A percentile compares a stretch with the other conserved stretches of the same genome.
Conservation (phyloP, 1,140 invertebrate species). For the Zophobas atratus region DNA sequence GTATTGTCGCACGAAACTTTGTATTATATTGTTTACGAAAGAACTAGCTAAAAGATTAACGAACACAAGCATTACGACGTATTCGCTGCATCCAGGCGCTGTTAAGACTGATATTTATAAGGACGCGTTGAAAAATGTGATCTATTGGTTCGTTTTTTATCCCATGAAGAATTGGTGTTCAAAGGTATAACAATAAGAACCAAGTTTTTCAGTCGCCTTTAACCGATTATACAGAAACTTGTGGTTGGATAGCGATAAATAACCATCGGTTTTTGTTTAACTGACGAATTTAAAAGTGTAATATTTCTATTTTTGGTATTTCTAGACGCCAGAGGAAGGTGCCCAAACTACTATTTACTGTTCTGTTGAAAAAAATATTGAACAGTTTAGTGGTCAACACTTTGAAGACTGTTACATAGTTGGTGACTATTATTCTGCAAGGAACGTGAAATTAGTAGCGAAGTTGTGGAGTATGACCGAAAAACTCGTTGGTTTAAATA, state of each 20-base stretch:
- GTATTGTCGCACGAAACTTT: slow-evolving; percentile 81
- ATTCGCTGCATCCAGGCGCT: slow-evolving; percentile 63
- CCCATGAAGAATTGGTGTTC: too few relatives aligned
- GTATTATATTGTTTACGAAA: slow-evolving; percentile 77
- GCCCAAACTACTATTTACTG: slow-evolving; percentile 59
- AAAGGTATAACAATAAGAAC: too few relatives aligned
- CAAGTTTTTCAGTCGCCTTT: too few relatives aligned
- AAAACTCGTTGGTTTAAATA: too few relatives aligned
- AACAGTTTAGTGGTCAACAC: slow-evolving; percentile 53
- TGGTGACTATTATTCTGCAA: not conserved
- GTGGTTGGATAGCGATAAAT: too few relatives aligned
- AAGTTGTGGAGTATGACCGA: too few relatives aligned
- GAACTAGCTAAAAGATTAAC: slow-evolving; percentile 74
- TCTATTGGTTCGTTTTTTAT: too few relatives aligned
- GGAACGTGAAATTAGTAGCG: too few relatives aligned
- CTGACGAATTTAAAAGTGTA: slow-evolving; percentile 14
- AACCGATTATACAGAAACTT: too few relatives aligned
- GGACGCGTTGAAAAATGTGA: slow-evolving; percentile 54
- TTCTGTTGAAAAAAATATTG: slow-evolving; percentile 50
- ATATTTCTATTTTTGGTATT: slow-evolving; percentile 38
- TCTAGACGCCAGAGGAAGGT: slow-evolving; percentile 57
- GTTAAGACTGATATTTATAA: slow-evolving; percentile 57
- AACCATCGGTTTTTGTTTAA: slow-evolving; percentile 44
- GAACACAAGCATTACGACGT: slow-evolving; percentile 66
- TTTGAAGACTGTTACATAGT: slow-evolving; percentile 56